A percentile compares a stretch with the other conserved stretches of the same genome.
Evolutionary conservation across 2,888 invertebrate genomes (phyloP).

Genomic region (Arrhopalites spinosus): DNA sequence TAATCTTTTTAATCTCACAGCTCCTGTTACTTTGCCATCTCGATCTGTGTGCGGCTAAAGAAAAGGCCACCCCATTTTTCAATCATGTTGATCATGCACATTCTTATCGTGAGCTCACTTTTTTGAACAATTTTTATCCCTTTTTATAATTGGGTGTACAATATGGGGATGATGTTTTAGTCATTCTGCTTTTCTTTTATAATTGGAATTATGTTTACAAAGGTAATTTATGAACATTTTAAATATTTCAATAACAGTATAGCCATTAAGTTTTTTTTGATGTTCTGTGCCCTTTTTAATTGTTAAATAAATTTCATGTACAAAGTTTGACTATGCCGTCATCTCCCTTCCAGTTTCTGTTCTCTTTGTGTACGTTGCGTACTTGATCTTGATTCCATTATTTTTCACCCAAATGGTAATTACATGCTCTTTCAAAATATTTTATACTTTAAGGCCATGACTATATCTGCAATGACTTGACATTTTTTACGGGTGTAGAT

Average conservation of each 20-base stretch:
- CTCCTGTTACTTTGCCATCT: background rate
- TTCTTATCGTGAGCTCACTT: background rate
- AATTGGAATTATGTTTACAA: background rate
- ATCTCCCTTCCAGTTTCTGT: background rate
- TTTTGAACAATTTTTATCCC: background rate
- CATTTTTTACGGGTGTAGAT: background rate
- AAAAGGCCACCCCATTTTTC: slow-evolving; percentile 3
- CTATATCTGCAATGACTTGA: background rate
- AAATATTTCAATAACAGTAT: too few species aligned
- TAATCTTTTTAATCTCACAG: background rate
- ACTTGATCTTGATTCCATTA: background rate
- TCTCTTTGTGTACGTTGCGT: background rate
- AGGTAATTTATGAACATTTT: too few species aligned
- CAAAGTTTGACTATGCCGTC: background rate
- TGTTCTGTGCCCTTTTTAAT: too few species aligned
- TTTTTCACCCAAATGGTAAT: background rate
- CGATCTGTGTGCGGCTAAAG: background rate
- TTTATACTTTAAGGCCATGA: background rate
- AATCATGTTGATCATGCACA: background rate
- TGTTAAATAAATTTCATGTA: too few species aligned
- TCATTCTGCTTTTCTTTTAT: background rate
- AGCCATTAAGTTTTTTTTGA: too few species aligned
- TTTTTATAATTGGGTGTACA: background rate
- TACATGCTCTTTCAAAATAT: too few species aligned
- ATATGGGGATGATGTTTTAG: background rate